phyloP scores from a whole-genome alignment of 2,888 invertebrate species.

The Thymelicus lineola region DNA sequence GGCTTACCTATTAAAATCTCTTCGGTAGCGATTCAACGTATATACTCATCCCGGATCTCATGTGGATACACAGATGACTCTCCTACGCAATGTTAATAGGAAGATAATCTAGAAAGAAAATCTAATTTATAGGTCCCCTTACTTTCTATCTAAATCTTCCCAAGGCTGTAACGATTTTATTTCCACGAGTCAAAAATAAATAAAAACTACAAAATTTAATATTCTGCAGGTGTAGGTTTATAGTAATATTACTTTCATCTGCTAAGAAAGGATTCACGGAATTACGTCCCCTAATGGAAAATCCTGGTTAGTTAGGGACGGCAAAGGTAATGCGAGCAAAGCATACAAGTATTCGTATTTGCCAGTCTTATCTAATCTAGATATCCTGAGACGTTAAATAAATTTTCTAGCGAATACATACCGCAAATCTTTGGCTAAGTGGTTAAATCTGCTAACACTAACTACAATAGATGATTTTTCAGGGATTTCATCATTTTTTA shows the following conservation, averaged over 20 bases:
- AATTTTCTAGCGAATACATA: background rate
- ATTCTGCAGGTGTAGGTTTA: constrained; percentile 1
- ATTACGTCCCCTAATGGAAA: constrained; percentile 1
- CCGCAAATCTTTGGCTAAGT: background rate
- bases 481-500: too few species aligned
- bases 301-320: background rate
- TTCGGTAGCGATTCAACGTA: too few species aligned
- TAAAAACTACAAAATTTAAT: constrained; percentile 2
- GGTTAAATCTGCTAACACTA: background rate
- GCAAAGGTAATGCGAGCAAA: background rate
- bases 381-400: constrained; percentile 1
- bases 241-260: background rate
- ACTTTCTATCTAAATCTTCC: too few species aligned
- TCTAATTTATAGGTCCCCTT: too few species aligned
- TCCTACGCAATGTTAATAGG: too few species aligned
- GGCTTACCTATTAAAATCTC: too few species aligned
- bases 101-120: too few species aligned
- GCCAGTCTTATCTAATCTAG: constrained; percentile 3
- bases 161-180: too few species aligned
- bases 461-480: too few species aligned
- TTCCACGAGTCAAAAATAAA: too few species aligned
- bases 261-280: background rate
- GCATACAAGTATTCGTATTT: constrained; percentile 10
- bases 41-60: too few species aligned
- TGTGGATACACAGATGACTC: too few species aligned